Evolutionary conservation across 2,797 vertebrate genomes (phyloP).

Genomic region (Carduelis carduelis): DNA sequence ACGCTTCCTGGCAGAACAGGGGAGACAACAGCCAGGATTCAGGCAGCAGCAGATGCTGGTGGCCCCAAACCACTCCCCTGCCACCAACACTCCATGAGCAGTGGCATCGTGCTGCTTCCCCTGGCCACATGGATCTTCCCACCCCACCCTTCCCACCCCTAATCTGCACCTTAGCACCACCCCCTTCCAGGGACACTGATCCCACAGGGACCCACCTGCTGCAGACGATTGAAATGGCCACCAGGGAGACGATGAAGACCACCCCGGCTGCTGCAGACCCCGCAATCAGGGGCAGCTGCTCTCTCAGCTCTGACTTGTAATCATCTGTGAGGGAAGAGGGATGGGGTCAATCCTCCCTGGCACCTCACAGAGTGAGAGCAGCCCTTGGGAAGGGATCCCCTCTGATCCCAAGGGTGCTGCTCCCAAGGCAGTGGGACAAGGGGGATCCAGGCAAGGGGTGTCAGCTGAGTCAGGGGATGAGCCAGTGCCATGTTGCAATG

Average conservation of each 20-base stretch:
- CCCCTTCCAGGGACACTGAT: neutral
- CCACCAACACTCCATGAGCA: rapidly evolving
- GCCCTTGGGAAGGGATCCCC: neutral
- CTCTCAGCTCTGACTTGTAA: constrained; percentile 96
- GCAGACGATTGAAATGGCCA: constrained; percentile 97
- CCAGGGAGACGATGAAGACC: constrained; percentile 95
- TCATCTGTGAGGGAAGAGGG: constrained; percentile 81
- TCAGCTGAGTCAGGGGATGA: neutral
- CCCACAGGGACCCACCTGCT: constrained; percentile 82
- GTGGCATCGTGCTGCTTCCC: rapidly evolving
- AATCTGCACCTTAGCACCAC: rapidly evolving
- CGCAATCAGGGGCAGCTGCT: constrained; percentile 95
- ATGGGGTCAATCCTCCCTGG: neutral
- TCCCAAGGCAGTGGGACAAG: neutral
- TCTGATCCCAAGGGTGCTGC: neutral
- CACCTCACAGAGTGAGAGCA: rapidly evolving
- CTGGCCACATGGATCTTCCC: rapidly evolving
- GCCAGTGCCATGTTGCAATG: rapidly evolving
- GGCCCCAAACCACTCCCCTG: rapidly evolving
- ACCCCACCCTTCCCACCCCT: neutral
- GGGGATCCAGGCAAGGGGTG: rapidly evolving
- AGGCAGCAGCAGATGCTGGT: neutral
- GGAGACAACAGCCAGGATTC: neutral
- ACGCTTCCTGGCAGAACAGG: constrained; percentile 83
- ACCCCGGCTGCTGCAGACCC: constrained; percentile 94